Evolutionary conservation across 1,140 invertebrate species (phyloP), one percentile per base, ranked within the genome.

Genomic region (Drosophila neocordata): DNA sequence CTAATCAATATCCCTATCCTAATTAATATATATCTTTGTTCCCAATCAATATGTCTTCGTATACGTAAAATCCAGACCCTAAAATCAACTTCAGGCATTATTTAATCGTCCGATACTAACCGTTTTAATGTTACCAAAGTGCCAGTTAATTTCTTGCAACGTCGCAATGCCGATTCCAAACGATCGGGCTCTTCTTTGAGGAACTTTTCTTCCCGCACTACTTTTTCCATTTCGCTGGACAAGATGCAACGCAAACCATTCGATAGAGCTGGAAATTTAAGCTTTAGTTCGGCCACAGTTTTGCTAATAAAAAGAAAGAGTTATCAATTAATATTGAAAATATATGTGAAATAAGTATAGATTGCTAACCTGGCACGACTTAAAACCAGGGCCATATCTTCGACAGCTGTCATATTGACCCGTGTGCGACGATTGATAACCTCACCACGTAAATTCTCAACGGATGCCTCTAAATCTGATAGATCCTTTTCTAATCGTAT

Each of bases 381-480:
- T 13, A 99, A 93, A 63, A 98, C 95, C 72, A 99, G 93, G 13
- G 98, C 98, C 95, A 99, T 98, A 79, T 97, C 96, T 91, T 99
- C 98, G 1, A 99, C 98, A 90, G 99, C 98, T 0, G 95, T 95
- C 96, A 98, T 98, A 90, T 98, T 99, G 9, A 99, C 98, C 37
- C 97, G 94, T 51, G 97, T 98, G 90, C 98, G 96, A 61, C 97
- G 94, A 92, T 98, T 98, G 53, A 99, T 97, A 0, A 99, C 98
- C 92, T 99, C 98, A 44, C 96, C 96, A 59, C 98, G 94, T 44
- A 99, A 93, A 90, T 98, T 97, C 92, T 99, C 98, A 2, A 99
- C 98, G 4, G 97, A 97, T 24, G 95, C 95, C 92, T 99, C 98
- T 53, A 99, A 93, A 91, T 99, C 98, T 77, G 97, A 96, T 11